Base-by-base conservation (phyloP, 2,113 vertebrate genomes). In the Neoarius graeffei region DNA sequence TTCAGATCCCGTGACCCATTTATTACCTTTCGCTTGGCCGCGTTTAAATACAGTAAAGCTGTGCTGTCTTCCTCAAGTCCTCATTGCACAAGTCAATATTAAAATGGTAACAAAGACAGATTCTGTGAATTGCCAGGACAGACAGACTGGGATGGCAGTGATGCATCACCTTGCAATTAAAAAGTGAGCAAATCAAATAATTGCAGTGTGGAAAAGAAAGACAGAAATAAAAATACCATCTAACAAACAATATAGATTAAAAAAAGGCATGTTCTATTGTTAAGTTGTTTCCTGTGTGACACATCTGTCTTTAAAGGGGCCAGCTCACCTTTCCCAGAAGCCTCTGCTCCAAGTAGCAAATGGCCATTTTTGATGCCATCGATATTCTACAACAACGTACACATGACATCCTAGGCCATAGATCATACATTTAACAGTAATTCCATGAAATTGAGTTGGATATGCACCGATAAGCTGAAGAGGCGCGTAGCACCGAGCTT, bases 121-220 rank as follows among this genome's bases (percentile, higher is more conserved):
- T 15, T 30, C 66, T 30, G 66, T 35, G 30, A 42, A 42, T 42
- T 73, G 30, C 15, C 56, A 30, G 54, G 27, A 52, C 7, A 27
- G 11, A 60, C 30, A 27, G 35, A 73, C 9, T 62, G 42, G 27
- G 23, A 82, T 62, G 79, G 79, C 27, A 56, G 30, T 50, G 80
- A 87, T 48, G 67, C 35, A 76, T 64, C 69, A 64, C 30, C 67
- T 62, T 76, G 42, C 35, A 30, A 81, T 76, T 83, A 62, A 83
- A 87, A 50, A 54, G 35, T 35, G 17, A 23, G 35, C 42, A 60
- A 83, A 73, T 82, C 79, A 82, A 87, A 82, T 87, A 42, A 87
- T 59, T 59, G 10, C 50, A 57, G 23, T 27, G 30, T 48, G 66
- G 54, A 27, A 67, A 48, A 50, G 80, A 64, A 80, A 48, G 19